phyloP scores from a whole-genome alignment of 2,888 invertebrate genomes.

The Xanthia togata region DNA sequence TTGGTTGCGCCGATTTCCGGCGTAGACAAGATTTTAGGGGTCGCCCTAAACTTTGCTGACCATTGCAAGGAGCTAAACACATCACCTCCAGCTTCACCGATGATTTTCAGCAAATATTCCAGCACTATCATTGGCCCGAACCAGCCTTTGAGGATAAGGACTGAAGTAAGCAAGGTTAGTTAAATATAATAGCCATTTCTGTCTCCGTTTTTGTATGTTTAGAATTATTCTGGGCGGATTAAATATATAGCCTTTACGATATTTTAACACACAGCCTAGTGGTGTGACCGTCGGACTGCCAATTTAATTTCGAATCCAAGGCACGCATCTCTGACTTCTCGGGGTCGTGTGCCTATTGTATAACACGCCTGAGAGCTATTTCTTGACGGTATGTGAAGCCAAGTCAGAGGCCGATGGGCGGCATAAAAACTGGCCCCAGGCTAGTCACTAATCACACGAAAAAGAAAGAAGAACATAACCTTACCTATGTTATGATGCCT shows the following conservation, averaged over 20 bases:
- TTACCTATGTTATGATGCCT: no score
- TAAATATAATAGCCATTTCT: background rate
- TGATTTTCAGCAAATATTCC: constrained; percentile 96
- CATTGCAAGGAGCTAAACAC: constrained; percentile 95
- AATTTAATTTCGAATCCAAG: no score
- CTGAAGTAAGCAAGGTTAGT: constrained; percentile 59
- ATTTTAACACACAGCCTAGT: no score
- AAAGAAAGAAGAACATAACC: no score
- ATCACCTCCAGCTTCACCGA: constrained; percentile 93
- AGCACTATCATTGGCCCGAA: constrained; percentile 94
- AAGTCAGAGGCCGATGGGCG: no score
- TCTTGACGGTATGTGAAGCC: no score
- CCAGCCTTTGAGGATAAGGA: constrained; percentile 90
- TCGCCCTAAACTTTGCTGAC: constrained; percentile 96
- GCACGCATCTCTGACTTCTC: no score
- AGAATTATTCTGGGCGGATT: background rate
- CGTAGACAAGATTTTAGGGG: constrained; percentile 96
- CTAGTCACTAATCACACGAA: no score
- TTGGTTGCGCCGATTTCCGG: constrained; percentile 94
- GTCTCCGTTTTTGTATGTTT: background rate
- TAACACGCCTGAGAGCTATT: no score
- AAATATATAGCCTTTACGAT: background rate
- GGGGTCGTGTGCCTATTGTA: no score
- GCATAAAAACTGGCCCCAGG: no score
- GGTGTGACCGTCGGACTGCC: no score